Conservation (phyloP, 2,888 invertebrate species). For the Alloplasta piceator region DNA sequence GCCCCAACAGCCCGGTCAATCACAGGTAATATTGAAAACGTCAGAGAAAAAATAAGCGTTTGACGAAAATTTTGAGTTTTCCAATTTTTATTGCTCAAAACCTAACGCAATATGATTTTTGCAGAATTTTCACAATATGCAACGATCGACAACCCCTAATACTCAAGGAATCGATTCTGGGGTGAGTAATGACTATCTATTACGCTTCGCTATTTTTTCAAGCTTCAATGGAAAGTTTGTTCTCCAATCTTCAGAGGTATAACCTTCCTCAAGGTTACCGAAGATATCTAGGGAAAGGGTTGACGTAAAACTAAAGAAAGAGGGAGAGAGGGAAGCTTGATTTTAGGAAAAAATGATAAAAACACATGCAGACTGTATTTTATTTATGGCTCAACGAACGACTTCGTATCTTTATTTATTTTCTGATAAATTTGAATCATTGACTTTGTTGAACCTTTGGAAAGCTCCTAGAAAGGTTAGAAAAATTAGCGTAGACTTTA, state of each 20-base stretch:
- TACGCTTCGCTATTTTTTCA: not conserved
- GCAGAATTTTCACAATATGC: slow-evolving; percentile 89
- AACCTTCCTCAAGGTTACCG: too few relatives aligned
- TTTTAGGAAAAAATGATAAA: not conserved
- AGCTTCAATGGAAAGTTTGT: not conserved
- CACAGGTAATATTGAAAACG: slow-evolving; percentile 74
- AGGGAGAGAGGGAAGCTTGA: not conserved
- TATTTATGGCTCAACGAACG: too few relatives aligned
- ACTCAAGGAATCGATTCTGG: slow-evolving; percentile 90
- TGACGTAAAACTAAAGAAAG: too few relatives aligned
- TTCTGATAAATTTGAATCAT: not conserved
- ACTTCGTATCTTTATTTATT: too few relatives aligned
- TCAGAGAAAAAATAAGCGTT: not conserved
- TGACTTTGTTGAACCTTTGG: slow-evolving; percentile 1
- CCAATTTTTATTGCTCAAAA: not conserved
- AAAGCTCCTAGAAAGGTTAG: not conserved
- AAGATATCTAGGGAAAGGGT: too few relatives aligned
- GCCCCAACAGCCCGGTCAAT: slow-evolving; percentile 78
- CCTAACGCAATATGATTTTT: slow-evolving; percentile 70
- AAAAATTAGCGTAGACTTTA: not conserved
- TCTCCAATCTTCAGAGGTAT: not conserved
- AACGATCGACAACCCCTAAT: slow-evolving; percentile 91
- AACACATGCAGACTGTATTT: too few relatives aligned
- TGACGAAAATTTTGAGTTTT: slow-evolving; percentile 19
- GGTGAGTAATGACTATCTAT: slow-evolving; percentile 84